Base-by-base conservation (phyloP, 2,888 invertebrate species). In the Drosophila villosipedis region DNA sequence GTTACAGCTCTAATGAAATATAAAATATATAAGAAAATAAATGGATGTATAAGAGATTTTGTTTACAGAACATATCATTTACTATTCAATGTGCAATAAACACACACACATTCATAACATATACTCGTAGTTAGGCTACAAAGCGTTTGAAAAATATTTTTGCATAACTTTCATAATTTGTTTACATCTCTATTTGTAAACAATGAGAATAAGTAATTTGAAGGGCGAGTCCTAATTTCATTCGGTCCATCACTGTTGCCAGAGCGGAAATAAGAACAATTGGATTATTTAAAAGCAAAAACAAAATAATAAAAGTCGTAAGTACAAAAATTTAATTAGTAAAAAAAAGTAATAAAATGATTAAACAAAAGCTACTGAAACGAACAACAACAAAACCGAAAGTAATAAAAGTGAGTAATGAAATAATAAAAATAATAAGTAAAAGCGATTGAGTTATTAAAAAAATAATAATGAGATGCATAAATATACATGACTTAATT, bases 171-270 rank as follows among this genome's bases (percentile, higher is more conserved):
- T 66, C 30, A 16, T 59, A 30, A 31, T 58, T 66, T 77, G 77
- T 78, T 77, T 78, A 74, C 60, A 58, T 43, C 37, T 12, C 33
- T 58, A 69, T 64, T 69, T 73, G 53, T 63, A 74, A 74, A 78
- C 69, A 78, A 60, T 66, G 64, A 30, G 54, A 62, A 68, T 47
- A 37, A 68, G 61, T 47, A 47, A 59, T 41, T 62, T 63, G 78
- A 73, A 73, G 78, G 78, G 76, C 78, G 19, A 68, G 61, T 43
- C 68, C 61, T 68, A 78, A 73, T 76, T 73, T 59, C 67, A 50
- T 50, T 31, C 37, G 67, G 28, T 28, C 49, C 47, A 53, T 60
- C 68, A 52, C 57, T 14, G 31, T 68, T 19, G 28, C 37, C 64
- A 49, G 25, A 14, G 33, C 10, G 49, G 39, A 67, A 57, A 68